Evolutionary conservation across 2,888 invertebrate genomes (phyloP).

Genomic region (Euproctis similis): DNA sequence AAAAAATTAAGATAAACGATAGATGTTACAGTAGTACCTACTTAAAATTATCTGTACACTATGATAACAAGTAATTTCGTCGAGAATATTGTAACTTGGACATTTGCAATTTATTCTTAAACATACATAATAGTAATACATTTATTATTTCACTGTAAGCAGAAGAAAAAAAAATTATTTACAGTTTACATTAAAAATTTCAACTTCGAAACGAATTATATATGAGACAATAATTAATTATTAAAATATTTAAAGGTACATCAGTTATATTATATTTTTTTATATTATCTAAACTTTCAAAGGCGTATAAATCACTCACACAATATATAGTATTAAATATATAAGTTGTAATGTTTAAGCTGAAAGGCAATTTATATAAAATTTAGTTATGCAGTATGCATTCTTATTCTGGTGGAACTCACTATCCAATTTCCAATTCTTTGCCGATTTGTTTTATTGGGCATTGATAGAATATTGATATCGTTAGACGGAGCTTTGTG

Average conservation of each 20-base stretch:
- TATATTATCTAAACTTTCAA: slow-evolving; percentile 23
- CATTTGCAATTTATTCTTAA: slow-evolving; percentile 44
- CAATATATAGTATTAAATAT: slow-evolving; percentile 31
- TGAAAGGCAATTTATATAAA: slow-evolving; percentile 26
- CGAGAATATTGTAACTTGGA: slow-evolving; percentile 39
- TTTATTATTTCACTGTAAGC: slow-evolving; percentile 31
- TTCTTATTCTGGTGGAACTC: no score
- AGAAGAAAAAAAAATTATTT: slow-evolving; percentile 51
- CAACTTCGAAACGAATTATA: slow-evolving; percentile 29
- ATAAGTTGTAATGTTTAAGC: slow-evolving; percentile 26
- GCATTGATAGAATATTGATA: no score
- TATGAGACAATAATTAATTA: slow-evolving; percentile 34
- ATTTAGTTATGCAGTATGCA: slow-evolving; percentile 10
- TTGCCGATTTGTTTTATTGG: no score
- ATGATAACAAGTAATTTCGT: slow-evolving; percentile 60
- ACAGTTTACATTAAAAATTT: slow-evolving; percentile 42
- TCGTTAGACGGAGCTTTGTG: no score
- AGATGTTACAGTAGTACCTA: slow-evolving; percentile 52
- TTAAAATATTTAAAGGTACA: slow-evolving; percentile 46
- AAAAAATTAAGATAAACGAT: slow-evolving; percentile 66
- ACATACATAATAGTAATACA: slow-evolving; percentile 26
- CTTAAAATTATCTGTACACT: slow-evolving; percentile 71
- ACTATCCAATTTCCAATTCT: no score
- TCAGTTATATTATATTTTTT: slow-evolving; percentile 42
- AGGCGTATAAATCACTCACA: slow-evolving; percentile 38